These are phyloP conservation scores for Tribolium freemani DNA, from an alignment of 2,888 invertebrate species.

Conservation along the genomic window DNA sequence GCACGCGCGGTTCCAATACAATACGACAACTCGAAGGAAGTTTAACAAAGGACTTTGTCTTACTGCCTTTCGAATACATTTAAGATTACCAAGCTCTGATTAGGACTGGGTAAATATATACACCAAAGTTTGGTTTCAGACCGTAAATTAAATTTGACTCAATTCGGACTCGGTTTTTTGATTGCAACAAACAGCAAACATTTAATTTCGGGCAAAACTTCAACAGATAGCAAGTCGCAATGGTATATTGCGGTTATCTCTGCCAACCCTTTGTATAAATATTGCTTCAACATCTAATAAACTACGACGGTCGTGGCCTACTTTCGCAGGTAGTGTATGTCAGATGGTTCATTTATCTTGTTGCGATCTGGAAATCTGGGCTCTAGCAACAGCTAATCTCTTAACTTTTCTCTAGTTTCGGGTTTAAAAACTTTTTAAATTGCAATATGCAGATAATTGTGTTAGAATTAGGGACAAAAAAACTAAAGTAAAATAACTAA, in stretches of 20 bases:
- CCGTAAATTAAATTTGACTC: conserved; percentile 28
- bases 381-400: not conserved
- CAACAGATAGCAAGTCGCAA: not conserved
- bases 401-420: not conserved
- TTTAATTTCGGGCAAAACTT: not conserved
- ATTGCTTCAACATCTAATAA: conserved; percentile 2
- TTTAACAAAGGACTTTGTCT: conserved; percentile 34
- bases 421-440: not conserved
- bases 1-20: conserved; percentile 11
- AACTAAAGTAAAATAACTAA: no score
- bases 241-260: conserved; percentile 5
- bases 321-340: conserved; percentile 3
- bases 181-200: not conserved
- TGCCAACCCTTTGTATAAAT: conserved; percentile 9
- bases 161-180: not conserved
- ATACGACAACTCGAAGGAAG: conserved; percentile 16
- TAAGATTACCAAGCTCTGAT: conserved; percentile 30
- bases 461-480: no score
- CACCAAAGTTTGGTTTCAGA: conserved; percentile 12
- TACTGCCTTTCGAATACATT: conserved; percentile 28
- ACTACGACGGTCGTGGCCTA: not conserved
- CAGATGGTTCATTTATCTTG: conserved; percentile 14
- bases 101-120: conserved; percentile 31
- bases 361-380: not conserved
- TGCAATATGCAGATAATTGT: no score